Evolutionary conservation across 2,113 vertebrate species (phyloP), one percentile per base, ranked within the genome.

Genomic region (Menura novaehollandiae): DNA sequence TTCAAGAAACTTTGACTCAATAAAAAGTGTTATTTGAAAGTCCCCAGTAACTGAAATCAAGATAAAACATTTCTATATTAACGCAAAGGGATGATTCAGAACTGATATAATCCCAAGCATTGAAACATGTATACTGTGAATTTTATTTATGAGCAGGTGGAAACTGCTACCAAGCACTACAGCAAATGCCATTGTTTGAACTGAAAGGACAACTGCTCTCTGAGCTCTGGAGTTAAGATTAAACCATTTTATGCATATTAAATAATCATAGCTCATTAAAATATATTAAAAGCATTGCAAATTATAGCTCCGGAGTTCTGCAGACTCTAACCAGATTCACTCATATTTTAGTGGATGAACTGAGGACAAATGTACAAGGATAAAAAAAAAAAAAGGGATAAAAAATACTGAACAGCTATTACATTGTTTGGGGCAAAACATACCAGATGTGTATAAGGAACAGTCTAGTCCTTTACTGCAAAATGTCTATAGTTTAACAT

Each of bases 401-500:
- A 85, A 91, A 96, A 74, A 43, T 58, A 75, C 59, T 55, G 62
- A 94, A 62, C 6, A 79, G 69, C 81, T 62, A 58, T 41, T 66
- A 44, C 24, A 90, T 94, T 85, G 78, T 95, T 93, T 76, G 33
- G 46, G 80, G 79, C 79, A 93, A 92, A 97, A 96, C 89, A 88
- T 51, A 90, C 44, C 58, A 93, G 88, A 94, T 88, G 68, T 46
- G 67, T 39, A 28, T 68, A 76, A 96, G 88, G 74, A 92, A 80
- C 90, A 97, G 94, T 96, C 96, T 97, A 91, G 69, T 96, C 81
- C 93, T 97, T 97, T 97, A 94, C 46, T 95, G 53, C 67, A 94
- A 97, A 96, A 97, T 1, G 92, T 97, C 93, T 97, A 23, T 80
- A 93, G 75, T 92, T 95, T 97, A 97, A 97, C 94, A 97, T 96